phyloP scores from a whole-genome alignment of 2,888 invertebrate genomes.

The Drosophila quinaria region DNA sequence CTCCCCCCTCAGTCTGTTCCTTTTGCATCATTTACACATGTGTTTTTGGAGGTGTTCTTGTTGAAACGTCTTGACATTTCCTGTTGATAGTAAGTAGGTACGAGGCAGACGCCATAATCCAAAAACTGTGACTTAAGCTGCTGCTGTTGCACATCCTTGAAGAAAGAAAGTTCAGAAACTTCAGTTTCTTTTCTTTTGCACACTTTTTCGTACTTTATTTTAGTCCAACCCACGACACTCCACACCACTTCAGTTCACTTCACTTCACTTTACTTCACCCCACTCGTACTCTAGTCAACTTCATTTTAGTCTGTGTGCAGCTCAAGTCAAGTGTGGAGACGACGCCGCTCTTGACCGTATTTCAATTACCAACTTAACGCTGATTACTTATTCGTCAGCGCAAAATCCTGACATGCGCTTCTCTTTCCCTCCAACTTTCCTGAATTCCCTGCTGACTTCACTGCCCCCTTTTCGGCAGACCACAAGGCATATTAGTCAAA shows the following conservation, averaged over 20 bases:
- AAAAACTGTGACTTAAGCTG: slow-evolving; percentile 25
- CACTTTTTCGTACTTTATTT: slow-evolving; percentile 31
- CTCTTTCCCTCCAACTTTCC: background rate
- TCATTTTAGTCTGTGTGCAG: slow-evolving; percentile 30
- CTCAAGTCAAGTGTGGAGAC: slow-evolving; percentile 63
- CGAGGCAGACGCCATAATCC: slow-evolving; percentile 35
- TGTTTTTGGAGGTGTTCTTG: slow-evolving; percentile 55
- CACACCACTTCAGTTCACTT: slow-evolving; percentile 16
- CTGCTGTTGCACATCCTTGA: slow-evolving; percentile 34
- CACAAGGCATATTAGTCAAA: slow-evolving; percentile 79
- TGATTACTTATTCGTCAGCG: slow-evolving; percentile 79
- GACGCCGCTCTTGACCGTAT: slow-evolving; percentile 65
- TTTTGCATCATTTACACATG: slow-evolving; percentile 14
- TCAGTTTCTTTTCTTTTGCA: slow-evolving; percentile 53
- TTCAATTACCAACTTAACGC: slow-evolving; percentile 82
- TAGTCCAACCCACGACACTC: slow-evolving; percentile 12
- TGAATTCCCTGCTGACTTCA: slow-evolving; percentile 5
- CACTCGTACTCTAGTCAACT: slow-evolving; percentile 17
- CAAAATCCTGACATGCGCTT: slow-evolving; percentile 54
- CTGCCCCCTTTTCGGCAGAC: slow-evolving; percentile 23
- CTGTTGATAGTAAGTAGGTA: slow-evolving; percentile 43
- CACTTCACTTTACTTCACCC: slow-evolving; percentile 18
- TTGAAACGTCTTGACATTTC: slow-evolving; percentile 42
- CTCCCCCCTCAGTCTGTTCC: background rate
- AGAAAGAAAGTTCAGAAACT: slow-evolving; percentile 52